Conservation (phyloP, 1,140 invertebrate species). For the Brachionus manjavacas region DNA sequence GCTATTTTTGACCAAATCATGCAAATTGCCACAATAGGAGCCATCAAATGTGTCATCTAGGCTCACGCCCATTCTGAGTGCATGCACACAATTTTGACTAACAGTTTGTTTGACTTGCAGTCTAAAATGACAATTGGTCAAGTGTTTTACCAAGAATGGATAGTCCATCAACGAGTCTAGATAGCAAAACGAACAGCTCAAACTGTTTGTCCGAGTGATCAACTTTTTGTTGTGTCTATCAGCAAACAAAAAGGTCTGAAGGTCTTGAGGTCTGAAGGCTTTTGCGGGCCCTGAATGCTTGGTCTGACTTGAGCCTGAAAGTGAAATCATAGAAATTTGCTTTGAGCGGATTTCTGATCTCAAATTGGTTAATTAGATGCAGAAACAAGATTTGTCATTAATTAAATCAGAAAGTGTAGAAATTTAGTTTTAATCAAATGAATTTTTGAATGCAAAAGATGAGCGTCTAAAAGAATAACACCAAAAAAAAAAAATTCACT, state of each 20-base stretch:
- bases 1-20: constrained; percentile 68
- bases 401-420: too few species aligned
- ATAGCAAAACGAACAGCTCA: neutral
- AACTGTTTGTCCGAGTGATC: neutral
- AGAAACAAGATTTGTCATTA: too few species aligned
- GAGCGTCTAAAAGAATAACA: too few species aligned
- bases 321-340: neutral
- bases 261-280: too few species aligned
- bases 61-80: constrained; percentile 59
- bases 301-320: neutral
- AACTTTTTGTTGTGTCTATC: neutral
- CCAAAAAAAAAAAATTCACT: too few species aligned
- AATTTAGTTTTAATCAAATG: too few species aligned
- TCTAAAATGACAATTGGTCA: constrained; percentile 26
- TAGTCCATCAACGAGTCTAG: neutral
- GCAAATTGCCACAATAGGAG: constrained; percentile 86
- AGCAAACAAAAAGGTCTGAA: too few species aligned
- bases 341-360: too few species aligned
- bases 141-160: neutral
- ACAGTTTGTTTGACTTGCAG: neutral
- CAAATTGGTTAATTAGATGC: too few species aligned
- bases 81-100: neutral
- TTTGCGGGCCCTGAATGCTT: neutral
- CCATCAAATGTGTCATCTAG: constrained; percentile 87
- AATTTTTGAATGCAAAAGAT: too few species aligned